Percentiles rank a stretch among this genome's conserved stretches.
phyloP scores from a whole-genome alignment of 2,797 vertebrate genomes.

The Clarias platycephalus region DNA sequence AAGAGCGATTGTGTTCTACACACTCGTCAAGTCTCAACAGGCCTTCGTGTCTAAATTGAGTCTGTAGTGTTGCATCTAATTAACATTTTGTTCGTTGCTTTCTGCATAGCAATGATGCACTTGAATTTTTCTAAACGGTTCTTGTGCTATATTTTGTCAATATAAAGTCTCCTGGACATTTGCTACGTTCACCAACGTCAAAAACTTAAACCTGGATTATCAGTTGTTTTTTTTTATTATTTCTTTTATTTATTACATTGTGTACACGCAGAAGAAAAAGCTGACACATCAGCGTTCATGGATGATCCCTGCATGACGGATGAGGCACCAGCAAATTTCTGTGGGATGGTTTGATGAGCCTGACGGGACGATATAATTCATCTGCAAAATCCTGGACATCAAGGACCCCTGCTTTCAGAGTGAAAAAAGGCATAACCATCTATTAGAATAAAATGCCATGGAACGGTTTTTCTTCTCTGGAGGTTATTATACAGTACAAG shows the following conservation, averaged over 20 bases:
- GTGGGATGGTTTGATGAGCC: neutral
- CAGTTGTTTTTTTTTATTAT: too few relatives aligned
- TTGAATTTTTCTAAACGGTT: neutral
- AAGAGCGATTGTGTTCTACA: neutral
- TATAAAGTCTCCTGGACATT: neutral
- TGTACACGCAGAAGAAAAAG: neutral
- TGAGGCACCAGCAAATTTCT: neutral
- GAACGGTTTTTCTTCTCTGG: neutral
- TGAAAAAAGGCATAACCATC: neutral
- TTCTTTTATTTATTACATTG: neutral
- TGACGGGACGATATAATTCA: neutral
- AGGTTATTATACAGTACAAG: neutral
- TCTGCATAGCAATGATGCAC: neutral
- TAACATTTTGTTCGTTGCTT: neutral
- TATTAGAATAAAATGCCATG: neutral
- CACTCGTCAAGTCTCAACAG: neutral
- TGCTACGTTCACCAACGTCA: neutral
- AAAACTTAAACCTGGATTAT: neutral
- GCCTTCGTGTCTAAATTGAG: slow-evolving; percentile 1
- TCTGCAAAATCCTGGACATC: too few relatives aligned
- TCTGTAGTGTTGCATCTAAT: neutral
- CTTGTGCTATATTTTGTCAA: neutral
- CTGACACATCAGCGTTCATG: neutral
- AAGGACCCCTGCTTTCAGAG: neutral
- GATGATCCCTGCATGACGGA: neutral